phyloP scores from a whole-genome alignment of 92 coral and sea anemone species.

The Nematostella vectensis region DNA sequence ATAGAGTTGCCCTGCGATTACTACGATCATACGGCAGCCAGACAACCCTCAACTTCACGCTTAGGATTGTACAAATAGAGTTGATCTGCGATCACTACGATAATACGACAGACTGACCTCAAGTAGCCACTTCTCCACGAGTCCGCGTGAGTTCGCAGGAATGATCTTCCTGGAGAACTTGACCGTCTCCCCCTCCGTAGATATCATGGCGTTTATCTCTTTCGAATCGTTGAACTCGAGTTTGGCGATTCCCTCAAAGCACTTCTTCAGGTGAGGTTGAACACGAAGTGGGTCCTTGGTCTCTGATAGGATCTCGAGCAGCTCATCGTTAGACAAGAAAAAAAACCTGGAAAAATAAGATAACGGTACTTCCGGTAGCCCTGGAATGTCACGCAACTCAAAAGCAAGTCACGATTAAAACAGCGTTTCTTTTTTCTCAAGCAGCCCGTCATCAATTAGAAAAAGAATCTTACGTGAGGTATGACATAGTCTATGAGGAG shows the following conservation, averaged over 20 bases:
- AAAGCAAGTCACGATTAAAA: too few relatives aligned
- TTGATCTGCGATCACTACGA: too few relatives aligned
- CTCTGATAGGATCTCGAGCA: constrained; percentile 92
- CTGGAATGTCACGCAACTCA: neutral
- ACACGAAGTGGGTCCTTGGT: constrained; percentile 96
- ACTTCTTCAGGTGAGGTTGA: constrained; percentile 96
- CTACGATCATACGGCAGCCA: too few relatives aligned
- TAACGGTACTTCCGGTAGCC: too few relatives aligned
- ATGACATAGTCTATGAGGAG: too few relatives aligned
- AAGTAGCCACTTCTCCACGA: constrained; percentile 91
- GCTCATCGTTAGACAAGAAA: constrained; percentile 93
- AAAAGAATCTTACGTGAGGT: too few relatives aligned
- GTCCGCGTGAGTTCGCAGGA: constrained; percentile 84
- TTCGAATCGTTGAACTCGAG: constrained; percentile 71
- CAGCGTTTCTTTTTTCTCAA: too few relatives aligned
- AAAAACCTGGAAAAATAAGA: constrained; percentile 59
- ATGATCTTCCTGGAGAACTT: constrained; percentile 64
- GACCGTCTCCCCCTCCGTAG: constrained; percentile 87
- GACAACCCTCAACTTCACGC: too few relatives aligned
- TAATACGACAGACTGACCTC: too few relatives aligned
- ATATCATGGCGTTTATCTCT: constrained; percentile 90
- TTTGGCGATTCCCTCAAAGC: constrained; percentile 96
- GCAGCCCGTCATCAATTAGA: too few relatives aligned
- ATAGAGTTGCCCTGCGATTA: too few relatives aligned
- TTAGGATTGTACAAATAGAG: too few relatives aligned